Evolutionary conservation across 2,113 vertebrate genomes (phyloP).

Genomic region (Istiophorus platypterus): DNA sequence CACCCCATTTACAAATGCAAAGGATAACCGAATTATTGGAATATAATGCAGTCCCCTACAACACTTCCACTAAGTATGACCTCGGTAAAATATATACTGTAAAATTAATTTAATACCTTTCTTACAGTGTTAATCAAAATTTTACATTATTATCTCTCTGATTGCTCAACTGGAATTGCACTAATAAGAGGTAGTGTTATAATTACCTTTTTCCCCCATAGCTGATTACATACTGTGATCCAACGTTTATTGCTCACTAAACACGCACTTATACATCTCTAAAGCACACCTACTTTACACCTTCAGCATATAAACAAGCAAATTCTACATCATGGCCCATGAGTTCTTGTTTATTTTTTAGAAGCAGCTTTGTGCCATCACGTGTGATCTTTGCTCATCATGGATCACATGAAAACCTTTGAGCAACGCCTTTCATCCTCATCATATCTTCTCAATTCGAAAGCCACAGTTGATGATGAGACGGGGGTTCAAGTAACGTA

Average conservation of each 20-base stretch:
- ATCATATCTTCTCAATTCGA: conserved; percentile 6
- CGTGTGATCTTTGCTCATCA: conserved; percentile 15
- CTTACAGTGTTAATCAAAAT: not conserved
- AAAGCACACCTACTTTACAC: not conserved
- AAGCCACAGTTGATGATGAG: conserved; percentile 24
- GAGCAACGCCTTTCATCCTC: conserved; percentile 45
- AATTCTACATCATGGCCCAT: not conserved
- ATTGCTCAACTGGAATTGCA: too few relatives aligned
- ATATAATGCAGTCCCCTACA: not conserved
- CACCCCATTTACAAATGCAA: not conserved
- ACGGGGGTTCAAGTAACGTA: conserved; percentile 36
- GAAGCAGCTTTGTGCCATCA: conserved; percentile 2
- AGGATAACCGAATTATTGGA: not conserved
- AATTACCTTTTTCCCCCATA: not conserved
- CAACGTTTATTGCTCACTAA: not conserved
- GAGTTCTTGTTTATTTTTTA: conserved; percentile 24
- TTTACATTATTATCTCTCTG: too few relatives aligned
- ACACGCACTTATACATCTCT: not conserved
- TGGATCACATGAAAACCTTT: conserved; percentile 35
- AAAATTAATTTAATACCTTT: not conserved
- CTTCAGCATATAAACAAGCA: not conserved
- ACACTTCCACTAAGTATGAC: not conserved
- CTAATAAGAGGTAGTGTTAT: not conserved
- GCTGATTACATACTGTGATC: conserved; percentile 1
- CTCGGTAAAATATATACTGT: too few relatives aligned